These are phyloP conservation scores for Pectinophora gossypiella DNA, from an alignment of 1,140 invertebrate species.

Conservation along the genomic window DNA sequence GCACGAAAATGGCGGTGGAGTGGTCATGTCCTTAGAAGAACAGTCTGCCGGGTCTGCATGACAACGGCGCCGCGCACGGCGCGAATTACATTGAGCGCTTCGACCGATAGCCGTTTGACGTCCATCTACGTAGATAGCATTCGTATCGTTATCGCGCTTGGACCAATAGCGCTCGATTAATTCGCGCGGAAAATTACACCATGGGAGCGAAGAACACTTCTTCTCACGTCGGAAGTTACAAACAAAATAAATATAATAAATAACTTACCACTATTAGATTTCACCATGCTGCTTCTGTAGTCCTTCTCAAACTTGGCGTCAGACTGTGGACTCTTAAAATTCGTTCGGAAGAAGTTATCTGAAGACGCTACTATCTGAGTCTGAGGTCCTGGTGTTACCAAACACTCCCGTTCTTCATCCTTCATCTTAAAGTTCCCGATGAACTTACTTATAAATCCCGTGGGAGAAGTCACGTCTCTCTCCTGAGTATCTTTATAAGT, in stretches of 20 bases:
- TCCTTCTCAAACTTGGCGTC: constrained; percentile 54
- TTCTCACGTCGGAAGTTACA: too few species aligned
- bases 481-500: constrained; percentile 42
- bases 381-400: constrained; percentile 41
- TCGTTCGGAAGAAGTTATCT: constrained; percentile 69
- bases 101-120: too few species aligned
- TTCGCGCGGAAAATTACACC: too few species aligned
- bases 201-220: too few species aligned
- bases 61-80: too few species aligned
- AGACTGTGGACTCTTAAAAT: constrained; percentile 56
- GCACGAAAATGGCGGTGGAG: too few species aligned
- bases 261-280: constrained; percentile 58
- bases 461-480: constrained; percentile 37
- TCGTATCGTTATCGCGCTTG: too few species aligned
- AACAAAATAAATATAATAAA: not conserved
- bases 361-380: constrained; percentile 67
- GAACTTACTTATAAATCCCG: constrained; percentile 64
- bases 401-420: constrained; percentile 59
- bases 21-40: too few species aligned
- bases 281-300: constrained; percentile 57
- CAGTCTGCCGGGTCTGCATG: too few species aligned
- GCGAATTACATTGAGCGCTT: too few species aligned
- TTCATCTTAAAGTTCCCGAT: constrained; percentile 66
- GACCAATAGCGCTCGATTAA: too few species aligned
- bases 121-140: too few species aligned